Evolutionary conservation across 2,888 invertebrate species (phyloP), one percentile per base, ranked within the genome.

Genomic region (Sarcophaga subvicina): DNA sequence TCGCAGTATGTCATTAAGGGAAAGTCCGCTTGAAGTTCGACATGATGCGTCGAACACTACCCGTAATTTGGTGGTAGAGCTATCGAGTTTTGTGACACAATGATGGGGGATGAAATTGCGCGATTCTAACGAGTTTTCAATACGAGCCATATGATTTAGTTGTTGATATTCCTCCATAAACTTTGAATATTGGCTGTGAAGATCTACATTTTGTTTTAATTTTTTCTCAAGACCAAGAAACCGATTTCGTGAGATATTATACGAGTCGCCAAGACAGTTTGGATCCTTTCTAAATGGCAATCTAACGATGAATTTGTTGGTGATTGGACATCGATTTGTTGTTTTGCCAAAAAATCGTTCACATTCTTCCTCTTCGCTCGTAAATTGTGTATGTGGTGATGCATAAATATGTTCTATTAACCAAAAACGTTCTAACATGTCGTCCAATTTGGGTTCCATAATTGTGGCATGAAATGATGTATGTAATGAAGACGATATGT

Each of bases 51-150:
- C 2, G 37, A 37, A 37, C 37, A 37, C 77, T 5, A 77, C 80
- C 4, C 86, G n/a, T 45, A 86, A 45, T 14, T 69, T 66, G 3
- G 83, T 87, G 2, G 83, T 80, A 10, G 63, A 54, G 22, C 75
- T 77, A 12, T 80, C 88, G 72, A 80, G 76, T 62, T 88, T 90
- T 62, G 27, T 6, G 11, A 85, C 62, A 27, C 80, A 80, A 22
- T 85, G 72, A n/a, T 85, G 85, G 3, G 76, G 85, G 37, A 85
- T 79, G 63, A 47, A 78, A 14, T 83, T 60, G 0, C 20, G 17
- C 20, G 25, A 20, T 20, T 71, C 78, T 25, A 22, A 10, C 12
- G 4, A 14, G 4, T 62, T 25, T 17, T 8, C 20, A 4, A 37
- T 37, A 14, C 12, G 27, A 6, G 22, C 20, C 60, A 77, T 77